Base-by-base conservation (phyloP, 1,140 invertebrate species). In the Aphelinus certus region DNA sequence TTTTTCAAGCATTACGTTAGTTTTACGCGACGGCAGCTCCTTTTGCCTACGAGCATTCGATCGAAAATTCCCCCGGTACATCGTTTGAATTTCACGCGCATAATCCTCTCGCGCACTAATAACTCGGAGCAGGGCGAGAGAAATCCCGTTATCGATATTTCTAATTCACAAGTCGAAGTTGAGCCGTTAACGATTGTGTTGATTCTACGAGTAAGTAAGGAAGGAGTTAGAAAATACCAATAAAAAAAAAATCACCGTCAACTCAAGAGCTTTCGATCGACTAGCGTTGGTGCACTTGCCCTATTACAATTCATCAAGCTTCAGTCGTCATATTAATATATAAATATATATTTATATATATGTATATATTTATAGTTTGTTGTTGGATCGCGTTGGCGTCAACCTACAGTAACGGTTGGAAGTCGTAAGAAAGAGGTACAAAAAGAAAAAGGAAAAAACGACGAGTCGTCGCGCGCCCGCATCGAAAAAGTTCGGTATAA, bases 241-340 rank as follows among this genome's bases (percentile, higher is more conserved):
- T 26, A 26, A 26, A 26, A 26, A 58, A n/a, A 66, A 74, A 7
- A 62, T 47, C 42, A 63, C 43, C 49, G 48, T 65, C 42, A 62
- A 51, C 47, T 74, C 55, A 48, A 63, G 46, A 26, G 26, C 26
- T 26, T 26, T 26, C 48, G 53, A 45, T 71, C 67, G 74, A 76
- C 74, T 76, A 76, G 67, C 68, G 63, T 71, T 64, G 42, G 68
- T 61, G 55, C 74, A 71, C 68, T 76, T 71, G 67, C 68, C 63
- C 63, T 76, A 71, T 53, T 71, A 71, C 62, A 56, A 71, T 66
- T 76, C 57, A 60, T 58, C 62, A 51, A 71, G 63, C 67, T 9
- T 76, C 68, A 76, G 62, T 71, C 68, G 62, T 64, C 46, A 70
- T 46, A n/a, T 7, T 7, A 67, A 61, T 55, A 49, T 69, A 48